These are phyloP conservation scores for Sminthurides aquaticus DNA, from an alignment of 2,888 invertebrate species.

Conservation along the genomic window DNA sequence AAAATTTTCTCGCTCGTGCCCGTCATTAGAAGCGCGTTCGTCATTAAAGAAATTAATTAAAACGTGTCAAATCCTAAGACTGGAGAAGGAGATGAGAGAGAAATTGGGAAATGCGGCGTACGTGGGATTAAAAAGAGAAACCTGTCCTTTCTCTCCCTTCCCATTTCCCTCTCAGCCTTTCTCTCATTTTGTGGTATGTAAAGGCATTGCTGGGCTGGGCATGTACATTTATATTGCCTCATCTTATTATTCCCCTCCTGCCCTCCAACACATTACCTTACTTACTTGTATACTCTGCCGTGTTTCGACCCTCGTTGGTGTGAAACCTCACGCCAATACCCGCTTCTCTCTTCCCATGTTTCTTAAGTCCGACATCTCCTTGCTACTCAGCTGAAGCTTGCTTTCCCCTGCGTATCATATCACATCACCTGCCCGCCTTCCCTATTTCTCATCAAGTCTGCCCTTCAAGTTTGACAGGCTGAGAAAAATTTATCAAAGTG, in stretches of 20 bases:
- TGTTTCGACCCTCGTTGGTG: too few species aligned
- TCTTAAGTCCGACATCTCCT: too few species aligned
- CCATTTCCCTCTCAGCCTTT: conserved; percentile 2
- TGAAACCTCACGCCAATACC: too few species aligned
- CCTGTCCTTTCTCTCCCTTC: conserved; percentile 23
- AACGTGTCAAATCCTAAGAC: conserved; percentile 38
- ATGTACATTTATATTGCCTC: conserved; percentile 6
- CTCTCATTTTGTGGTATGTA: not conserved
- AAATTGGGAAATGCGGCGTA: conserved; percentile 34
- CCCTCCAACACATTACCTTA: conserved; percentile 4
- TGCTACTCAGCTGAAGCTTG: too few species aligned
- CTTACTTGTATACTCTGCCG: not conserved
- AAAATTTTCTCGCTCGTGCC: conserved; percentile 36
- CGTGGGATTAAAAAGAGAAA: conserved; percentile 37
- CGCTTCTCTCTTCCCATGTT: too few species aligned
- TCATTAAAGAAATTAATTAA: conserved; percentile 39
- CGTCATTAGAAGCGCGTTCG: conserved; percentile 37
- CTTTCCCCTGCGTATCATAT: too few species aligned
- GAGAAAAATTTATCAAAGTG: too few species aligned
- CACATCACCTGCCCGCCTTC: too few species aligned
- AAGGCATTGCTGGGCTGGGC: not conserved
- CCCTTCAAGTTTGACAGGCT: too few species aligned
- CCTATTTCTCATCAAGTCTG: too few species aligned
- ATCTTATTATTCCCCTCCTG: conserved; percentile 9
- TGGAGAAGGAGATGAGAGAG: conserved; percentile 34